These are phyloP conservation scores for Caenorhabditis becei DNA, from an alignment of 2,888 invertebrate genomes.

Conservation along the genomic window DNA sequence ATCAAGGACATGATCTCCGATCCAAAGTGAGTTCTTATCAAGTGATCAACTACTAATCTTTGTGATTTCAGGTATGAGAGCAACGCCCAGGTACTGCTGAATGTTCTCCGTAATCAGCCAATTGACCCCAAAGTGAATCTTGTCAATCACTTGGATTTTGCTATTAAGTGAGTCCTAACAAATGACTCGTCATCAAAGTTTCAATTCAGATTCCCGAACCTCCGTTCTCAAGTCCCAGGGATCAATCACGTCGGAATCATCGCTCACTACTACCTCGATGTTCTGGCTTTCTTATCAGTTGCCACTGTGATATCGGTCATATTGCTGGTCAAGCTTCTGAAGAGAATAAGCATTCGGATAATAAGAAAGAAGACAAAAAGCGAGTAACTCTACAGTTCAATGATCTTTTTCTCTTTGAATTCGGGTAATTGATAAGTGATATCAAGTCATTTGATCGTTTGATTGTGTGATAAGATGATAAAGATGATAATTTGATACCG, in stretches of 20 bases:
- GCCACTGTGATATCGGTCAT: neutral
- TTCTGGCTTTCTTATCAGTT: slow-evolving; percentile 5
- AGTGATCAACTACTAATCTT: neutral
- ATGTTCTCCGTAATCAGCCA: slow-evolving; percentile 47
- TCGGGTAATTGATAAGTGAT: slow-evolving; percentile 7
- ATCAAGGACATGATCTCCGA: slow-evolving; percentile 27
- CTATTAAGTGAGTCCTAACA: slow-evolving; percentile 33
- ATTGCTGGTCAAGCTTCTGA: neutral
- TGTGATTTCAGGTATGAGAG: slow-evolving; percentile 16
- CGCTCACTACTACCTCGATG: slow-evolving; percentile 50
- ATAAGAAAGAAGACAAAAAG: slow-evolving; percentile 16
- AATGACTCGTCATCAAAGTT: neutral
- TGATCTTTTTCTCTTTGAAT: slow-evolving; percentile 9
- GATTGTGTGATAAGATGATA: neutral
- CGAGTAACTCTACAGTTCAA: neutral
- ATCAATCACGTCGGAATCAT: slow-evolving; percentile 20
- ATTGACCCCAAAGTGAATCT: slow-evolving; percentile 46
- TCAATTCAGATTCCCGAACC: slow-evolving; percentile 45
- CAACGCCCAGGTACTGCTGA: slow-evolving; percentile 14
- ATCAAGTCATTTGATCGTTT: neutral
- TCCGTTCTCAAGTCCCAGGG: slow-evolving; percentile 35
- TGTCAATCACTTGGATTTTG: slow-evolving; percentile 48
- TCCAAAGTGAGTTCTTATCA: slow-evolving; percentile 12
- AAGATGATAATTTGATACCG: neutral
- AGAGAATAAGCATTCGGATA: neutral